Base-by-base conservation (phyloP, 1,140 invertebrate species). In the Drosophila hydei region DNA sequence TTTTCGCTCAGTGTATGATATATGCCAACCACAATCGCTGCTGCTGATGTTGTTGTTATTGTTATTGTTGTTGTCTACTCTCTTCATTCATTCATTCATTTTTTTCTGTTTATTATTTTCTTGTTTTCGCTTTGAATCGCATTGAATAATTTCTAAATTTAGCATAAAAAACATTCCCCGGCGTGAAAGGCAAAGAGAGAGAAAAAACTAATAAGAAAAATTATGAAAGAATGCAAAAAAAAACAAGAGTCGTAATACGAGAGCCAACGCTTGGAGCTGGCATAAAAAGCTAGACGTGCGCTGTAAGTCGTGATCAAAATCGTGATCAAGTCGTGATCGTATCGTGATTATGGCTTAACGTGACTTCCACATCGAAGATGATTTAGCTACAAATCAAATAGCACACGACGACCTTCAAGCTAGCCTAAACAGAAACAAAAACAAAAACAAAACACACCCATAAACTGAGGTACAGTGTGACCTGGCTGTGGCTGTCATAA, bases 141-240 rank as follows among this genome's bases (percentile, higher is more conserved):
- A 83, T 85, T 85, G 71, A 87, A 85, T 88, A 85, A 85, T 85
- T 85, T 88, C 81, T 85, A 85, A 87, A 75, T 85, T 81, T 85
- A 85, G 81, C 81, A 87, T 71, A 71, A 71, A 76, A 74, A 75
- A 79, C 30, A 81, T 81, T 81, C 78, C 75, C 68, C 60, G 12
- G 33, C 38, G 45, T 55, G 62, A 51, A 62, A 30, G 54, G 73
- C 62, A 40, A 45, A 36, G 27, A 43, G 27, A 54, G n/a, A 40
- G 38, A 40, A 59, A 60, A 54, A 72, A 63, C 48, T 70, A 52
- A 68, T 61, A 51, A 23, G 27, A 30, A 55, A 72, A 74, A 77
- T 74, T 73, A 76, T 79, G 63, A 76, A 85, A 79, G 75, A 68
- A 74, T 72, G 58, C 56, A 51, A 70, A 67, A 60, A 30, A 27